Percentiles rank a stretch among this genome's conserved stretches.
Evolutionary conservation across 2,797 vertebrate species (phyloP).

Genomic region (Philypnodon macrostomus): DNA sequence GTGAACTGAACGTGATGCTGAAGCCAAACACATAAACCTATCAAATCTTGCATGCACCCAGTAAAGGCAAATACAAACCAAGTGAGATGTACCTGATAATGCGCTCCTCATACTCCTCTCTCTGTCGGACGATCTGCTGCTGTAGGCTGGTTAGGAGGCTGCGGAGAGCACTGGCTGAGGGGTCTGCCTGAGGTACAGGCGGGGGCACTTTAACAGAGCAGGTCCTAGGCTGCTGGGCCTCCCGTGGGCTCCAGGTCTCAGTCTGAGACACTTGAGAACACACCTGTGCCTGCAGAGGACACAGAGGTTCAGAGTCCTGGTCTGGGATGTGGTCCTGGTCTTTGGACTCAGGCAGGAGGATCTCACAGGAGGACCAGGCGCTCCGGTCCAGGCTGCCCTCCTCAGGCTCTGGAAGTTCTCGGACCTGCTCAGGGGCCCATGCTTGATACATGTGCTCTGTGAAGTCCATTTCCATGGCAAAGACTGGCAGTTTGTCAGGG

Average conservation of each 20-base stretch:
- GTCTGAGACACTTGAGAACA: slow-evolving; percentile 17
- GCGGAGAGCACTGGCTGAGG: slow-evolving; percentile 63
- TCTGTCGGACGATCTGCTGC: slow-evolving; percentile 71
- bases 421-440: slow-evolving; percentile 31
- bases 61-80: neutral
- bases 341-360: slow-evolving; percentile 42
- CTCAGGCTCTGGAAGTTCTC: slow-evolving; percentile 29
- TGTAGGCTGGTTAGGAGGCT: slow-evolving; percentile 71
- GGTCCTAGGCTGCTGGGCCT: slow-evolving; percentile 18
- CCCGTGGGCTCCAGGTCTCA: slow-evolving; percentile 28
- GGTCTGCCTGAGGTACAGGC: slow-evolving; percentile 62
- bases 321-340: slow-evolving; percentile 42
- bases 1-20: slow-evolving; percentile 15
- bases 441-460: slow-evolving; percentile 29
- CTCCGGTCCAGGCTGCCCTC: slow-evolving; percentile 42
- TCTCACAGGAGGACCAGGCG: slow-evolving; percentile 67
- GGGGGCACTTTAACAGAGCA: slow-evolving; percentile 54
- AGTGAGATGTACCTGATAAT: slow-evolving; percentile 61
- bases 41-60: neutral
- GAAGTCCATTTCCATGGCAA: slow-evolving; percentile 49
- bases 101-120: slow-evolving; percentile 67
- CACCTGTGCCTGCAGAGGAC: slow-evolving; percentile 16
- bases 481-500: slow-evolving; percentile 33
- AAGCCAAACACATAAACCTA: slow-evolving; percentile 6
- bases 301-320: slow-evolving; percentile 33